Conservation (phyloP, 2,888 invertebrate species). For the Suillia variegata region DNA sequence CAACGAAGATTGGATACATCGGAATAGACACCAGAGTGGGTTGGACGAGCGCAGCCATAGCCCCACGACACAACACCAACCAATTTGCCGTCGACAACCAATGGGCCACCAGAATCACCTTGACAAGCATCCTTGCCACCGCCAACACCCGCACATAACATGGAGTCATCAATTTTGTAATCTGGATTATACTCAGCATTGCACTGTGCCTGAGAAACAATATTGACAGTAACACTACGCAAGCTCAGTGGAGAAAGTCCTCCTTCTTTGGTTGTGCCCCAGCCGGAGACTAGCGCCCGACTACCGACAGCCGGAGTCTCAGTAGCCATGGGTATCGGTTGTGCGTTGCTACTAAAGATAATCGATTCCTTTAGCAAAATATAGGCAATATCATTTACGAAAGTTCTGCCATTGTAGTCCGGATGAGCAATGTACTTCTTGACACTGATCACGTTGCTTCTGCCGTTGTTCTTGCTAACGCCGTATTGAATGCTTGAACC, state of each 20-base stretch:
- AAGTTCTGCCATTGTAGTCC: conserved; percentile 63
- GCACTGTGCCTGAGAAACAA: conserved; percentile 41
- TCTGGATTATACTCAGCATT: conserved; percentile 27
- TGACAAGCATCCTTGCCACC: conserved; percentile 54
- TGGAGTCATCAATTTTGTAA: too few species aligned
- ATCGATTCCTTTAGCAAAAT: conserved; percentile 64
- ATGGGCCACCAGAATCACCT: conserved; percentile 56
- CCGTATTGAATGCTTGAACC: background rate
- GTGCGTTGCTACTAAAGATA: conserved; percentile 54
- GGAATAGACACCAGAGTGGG: conserved; percentile 46
- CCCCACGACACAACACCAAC: conserved; percentile 57
- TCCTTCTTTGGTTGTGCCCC: conserved; percentile 43
- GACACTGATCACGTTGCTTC: background rate
- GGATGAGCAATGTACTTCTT: conserved; percentile 62
- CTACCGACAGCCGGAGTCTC: conserved; percentile 38
- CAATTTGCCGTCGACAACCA: conserved; percentile 38
- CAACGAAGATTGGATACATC: conserved; percentile 37
- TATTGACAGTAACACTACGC: conserved; percentile 43
- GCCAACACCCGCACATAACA: conserved; percentile 48
- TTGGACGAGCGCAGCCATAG: conserved; percentile 40
- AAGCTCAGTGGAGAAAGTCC: conserved; percentile 30
- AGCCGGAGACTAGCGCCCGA: conserved; percentile 43
- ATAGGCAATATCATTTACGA: conserved; percentile 67
- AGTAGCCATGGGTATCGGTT: conserved; percentile 67
- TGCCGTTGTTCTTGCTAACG: background rate